Base-by-base conservation (phyloP, 2,888 invertebrate species). In the Clitarchus hookeri region DNA sequence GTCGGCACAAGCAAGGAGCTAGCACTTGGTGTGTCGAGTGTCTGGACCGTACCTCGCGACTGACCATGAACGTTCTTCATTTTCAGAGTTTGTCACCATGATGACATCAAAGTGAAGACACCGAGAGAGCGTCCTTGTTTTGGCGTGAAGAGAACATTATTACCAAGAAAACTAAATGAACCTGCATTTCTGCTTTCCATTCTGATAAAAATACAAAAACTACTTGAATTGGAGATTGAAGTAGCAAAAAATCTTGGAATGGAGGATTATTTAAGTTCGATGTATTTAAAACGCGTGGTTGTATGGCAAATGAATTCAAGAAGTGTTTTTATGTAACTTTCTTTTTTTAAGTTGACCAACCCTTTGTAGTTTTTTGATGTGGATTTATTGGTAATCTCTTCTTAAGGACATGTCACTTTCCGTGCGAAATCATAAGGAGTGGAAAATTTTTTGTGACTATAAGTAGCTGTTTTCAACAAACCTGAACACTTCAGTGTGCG, bases 41-140 rank as follows among this genome's bases (percentile, higher is more conserved):
- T n/a, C 44, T 85, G 85, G 27, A 36, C 36, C 44, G 8, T 86
- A 77, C 83, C 6, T 78, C 78, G 26, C 84, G 84, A 54, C 86
- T 86, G 86, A 86, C 86, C 84, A 54, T 48, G 77, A 85, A 87
- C 90, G 89, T 89, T 89, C 90, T 91, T 91, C 91, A 92, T 92
- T 91, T 95, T 96, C 95, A 97, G 97, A 98, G 95, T 98, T 98
- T 95, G 97, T 98, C 95, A 98, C 97, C 95, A 98, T 98, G 98
- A 98, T 98, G 98, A 98, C 98, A 95, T 98, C 98, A 95, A 98
- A 98, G 96, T 98, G 97, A 98, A 93, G 89, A 84, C 85, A 86
- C 87, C 88, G 88, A 88, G 79, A 11, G 27, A 27, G 44, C 88
- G 88, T 87, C 87, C 86, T 87, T 87, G 88, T 87, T 88, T 86